Percentiles rank a stretch among this genome's conserved stretches.
Conservation (phyloP, 2,797 vertebrate genomes). For the Bovichtus diacanthus region DNA sequence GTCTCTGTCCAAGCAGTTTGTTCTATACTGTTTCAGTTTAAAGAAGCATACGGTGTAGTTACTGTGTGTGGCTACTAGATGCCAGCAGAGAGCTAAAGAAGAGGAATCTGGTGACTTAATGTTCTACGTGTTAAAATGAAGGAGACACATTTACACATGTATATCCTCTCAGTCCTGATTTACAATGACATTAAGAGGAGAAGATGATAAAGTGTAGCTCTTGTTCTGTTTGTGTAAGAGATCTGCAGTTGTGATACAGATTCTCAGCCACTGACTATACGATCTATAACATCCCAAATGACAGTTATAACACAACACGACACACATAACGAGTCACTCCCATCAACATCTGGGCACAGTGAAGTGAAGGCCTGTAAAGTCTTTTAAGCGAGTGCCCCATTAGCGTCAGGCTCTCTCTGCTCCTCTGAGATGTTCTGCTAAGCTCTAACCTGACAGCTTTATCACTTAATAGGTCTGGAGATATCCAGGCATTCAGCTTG, state of each 20-base stretch:
- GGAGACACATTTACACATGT: neutral
- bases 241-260: neutral
- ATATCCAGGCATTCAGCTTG: constrained; percentile 23
- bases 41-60: no score
- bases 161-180: neutral
- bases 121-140: neutral
- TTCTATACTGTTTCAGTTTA: neutral
- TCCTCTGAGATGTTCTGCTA: constrained; percentile 24
- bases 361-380: neutral
- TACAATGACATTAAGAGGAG: neutral
- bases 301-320: neutral
- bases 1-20: neutral
- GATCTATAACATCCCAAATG: neutral
- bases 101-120: neutral
- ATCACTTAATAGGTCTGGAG: constrained; percentile 28
- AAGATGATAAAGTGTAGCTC: neutral
- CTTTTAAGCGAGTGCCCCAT: neutral
- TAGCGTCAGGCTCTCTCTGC: constrained; percentile 14
- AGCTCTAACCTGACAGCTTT: constrained; percentile 39
- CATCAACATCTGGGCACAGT: neutral
- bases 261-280: neutral
- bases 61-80: constrained; percentile 10
- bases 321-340: neutral
- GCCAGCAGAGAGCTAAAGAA: constrained; percentile 41
- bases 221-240: neutral